Conservation (phyloP, 2,113 vertebrate genomes). For the Nematolebias whitei region DNA sequence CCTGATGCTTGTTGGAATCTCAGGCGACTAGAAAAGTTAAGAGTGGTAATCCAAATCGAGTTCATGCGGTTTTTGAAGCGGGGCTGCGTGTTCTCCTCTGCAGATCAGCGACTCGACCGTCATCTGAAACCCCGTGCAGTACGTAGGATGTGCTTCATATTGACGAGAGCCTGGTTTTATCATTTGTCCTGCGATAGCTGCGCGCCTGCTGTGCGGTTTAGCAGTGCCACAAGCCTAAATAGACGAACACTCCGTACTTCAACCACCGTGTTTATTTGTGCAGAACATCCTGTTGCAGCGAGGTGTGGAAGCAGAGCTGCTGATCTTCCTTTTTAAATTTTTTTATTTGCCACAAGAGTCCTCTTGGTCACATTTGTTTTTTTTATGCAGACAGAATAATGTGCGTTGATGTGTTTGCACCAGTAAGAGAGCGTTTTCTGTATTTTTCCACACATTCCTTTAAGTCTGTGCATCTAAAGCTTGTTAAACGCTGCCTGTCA, state of each 20-base stretch:
- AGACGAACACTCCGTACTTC: constrained; percentile 39
- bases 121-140: constrained; percentile 11
- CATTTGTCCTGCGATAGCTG: constrained; percentile 40
- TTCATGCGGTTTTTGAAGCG: constrained; percentile 10
- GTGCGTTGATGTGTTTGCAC: constrained; percentile 4
- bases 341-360: neutral
- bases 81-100: neutral
- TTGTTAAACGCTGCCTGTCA: constrained; percentile 67
- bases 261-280: constrained; percentile 48
- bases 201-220: constrained; percentile 41
- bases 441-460: neutral
- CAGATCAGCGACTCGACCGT: constrained; percentile 1
- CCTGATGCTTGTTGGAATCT: no score
- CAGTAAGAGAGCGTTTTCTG: neutral
- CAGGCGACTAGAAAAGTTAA: no score
- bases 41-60: no score
- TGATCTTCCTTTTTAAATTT: constrained; percentile 51
- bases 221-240: constrained; percentile 39
- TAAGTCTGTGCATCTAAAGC: constrained; percentile 28
- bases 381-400: neutral
- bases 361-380: constrained; percentile 32
- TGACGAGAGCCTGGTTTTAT: constrained; percentile 15
- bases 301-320: constrained; percentile 32
- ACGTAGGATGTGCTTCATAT: constrained; percentile 15
- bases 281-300: constrained; percentile 61